Percentiles rank a stretch among this genome's conserved stretches.
These are phyloP conservation scores for Meliscaeva auricollis DNA, from an alignment of 2,888 invertebrate species.

Conservation along the genomic window DNA sequence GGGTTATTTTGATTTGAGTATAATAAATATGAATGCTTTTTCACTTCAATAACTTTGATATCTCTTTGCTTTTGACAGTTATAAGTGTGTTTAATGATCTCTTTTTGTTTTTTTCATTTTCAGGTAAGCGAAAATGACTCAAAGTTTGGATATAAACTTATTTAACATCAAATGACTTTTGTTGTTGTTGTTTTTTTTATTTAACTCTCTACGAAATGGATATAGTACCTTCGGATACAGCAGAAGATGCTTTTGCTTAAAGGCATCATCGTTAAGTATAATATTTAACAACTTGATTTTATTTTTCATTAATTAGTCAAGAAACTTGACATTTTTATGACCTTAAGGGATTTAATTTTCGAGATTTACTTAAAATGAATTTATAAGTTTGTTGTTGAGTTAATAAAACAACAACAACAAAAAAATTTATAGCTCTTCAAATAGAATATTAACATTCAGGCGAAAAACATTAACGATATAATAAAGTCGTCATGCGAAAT, in stretches of 20 bases:
- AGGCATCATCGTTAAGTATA: slow-evolving; percentile 31
- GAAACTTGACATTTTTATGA: slow-evolving; percentile 15
- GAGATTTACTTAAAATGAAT: slow-evolving; percentile 10
- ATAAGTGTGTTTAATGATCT: neutral
- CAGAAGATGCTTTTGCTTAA: neutral
- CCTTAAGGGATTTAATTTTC: neutral
- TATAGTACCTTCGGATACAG: neutral
- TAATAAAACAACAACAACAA: neutral
- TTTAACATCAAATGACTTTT: neutral
- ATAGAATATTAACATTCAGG: neutral
- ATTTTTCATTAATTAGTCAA: slow-evolving; percentile 21
- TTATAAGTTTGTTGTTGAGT: neutral
- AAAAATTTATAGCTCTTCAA: slow-evolving; percentile 5
- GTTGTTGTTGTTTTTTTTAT: neutral
- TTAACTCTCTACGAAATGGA: neutral
- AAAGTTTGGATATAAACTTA: slow-evolving; percentile 1
- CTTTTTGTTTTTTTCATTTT: slow-evolving; percentile 11
- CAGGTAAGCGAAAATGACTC: slow-evolving; percentile 22
- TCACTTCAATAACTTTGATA: slow-evolving; percentile 7
- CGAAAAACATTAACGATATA: neutral
- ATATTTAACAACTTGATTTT: neutral
- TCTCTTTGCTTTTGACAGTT: slow-evolving; percentile 9
- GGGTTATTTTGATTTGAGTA: neutral
- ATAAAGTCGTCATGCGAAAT: slow-evolving; percentile 1
- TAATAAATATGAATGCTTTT: neutral